Conservation (phyloP, 2,113 vertebrate genomes). For the Dendrocopos noguchii region DNA sequence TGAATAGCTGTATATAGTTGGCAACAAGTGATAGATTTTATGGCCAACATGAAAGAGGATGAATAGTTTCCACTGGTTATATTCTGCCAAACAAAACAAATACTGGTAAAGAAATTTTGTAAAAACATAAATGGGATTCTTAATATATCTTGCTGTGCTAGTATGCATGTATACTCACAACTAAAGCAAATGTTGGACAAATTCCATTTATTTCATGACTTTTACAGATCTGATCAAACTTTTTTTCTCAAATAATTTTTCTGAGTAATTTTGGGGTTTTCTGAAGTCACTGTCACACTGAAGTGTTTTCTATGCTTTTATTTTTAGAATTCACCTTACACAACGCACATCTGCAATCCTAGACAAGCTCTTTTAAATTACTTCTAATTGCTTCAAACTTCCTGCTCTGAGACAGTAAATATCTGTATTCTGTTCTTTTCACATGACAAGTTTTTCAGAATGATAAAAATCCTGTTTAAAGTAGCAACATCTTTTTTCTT, state of each 20-base stretch:
- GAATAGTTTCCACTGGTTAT: background rate
- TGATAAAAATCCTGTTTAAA: background rate
- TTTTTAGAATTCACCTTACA: background rate
- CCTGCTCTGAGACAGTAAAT: background rate
- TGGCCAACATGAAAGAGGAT: background rate
- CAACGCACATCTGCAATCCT: background rate
- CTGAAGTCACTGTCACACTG: background rate
- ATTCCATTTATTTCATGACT: background rate
- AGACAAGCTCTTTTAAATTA: background rate
- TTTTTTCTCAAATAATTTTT: background rate
- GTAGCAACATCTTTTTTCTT: background rate
- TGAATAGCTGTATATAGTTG: background rate
- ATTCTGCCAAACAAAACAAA: background rate
- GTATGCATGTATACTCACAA: background rate
- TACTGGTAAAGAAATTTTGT: background rate
- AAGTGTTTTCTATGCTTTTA: background rate
- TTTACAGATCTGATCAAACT: background rate
- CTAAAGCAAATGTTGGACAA: background rate
- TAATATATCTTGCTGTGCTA: background rate
- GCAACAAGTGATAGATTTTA: background rate
- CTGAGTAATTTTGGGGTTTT: background rate
- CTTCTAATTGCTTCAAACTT: background rate
- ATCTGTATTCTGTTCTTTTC: background rate
- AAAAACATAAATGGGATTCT: background rate
- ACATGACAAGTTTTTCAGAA: background rate